phyloP scores from a whole-genome alignment of 1,140 invertebrate genomes.

The Neotoxoptera formosana region DNA sequence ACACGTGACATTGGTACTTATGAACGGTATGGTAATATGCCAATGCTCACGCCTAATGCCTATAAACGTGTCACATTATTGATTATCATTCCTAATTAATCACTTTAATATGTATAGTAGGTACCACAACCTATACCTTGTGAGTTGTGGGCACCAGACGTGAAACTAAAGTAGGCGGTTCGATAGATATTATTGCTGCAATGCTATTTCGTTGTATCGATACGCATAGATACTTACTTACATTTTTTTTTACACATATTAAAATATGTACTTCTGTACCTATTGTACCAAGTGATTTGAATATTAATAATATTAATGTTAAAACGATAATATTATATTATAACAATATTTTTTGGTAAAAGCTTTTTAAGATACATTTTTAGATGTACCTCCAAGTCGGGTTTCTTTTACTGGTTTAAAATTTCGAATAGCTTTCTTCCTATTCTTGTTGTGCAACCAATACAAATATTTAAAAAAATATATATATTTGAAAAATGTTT shows the following conservation, averaged over 20 bases:
- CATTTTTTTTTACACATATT: too few relatives aligned
- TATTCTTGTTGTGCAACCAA: background rate
- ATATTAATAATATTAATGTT: too few relatives aligned
- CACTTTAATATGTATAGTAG: background rate
- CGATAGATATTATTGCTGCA: background rate
- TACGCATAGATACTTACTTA: background rate
- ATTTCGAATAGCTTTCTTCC: background rate
- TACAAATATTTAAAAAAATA: background rate
- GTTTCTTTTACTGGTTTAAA: background rate
- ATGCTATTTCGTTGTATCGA: background rate
- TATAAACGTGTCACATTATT: background rate
- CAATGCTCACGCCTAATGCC: background rate
- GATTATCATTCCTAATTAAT: background rate
- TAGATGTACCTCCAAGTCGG: too few relatives aligned
- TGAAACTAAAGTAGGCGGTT: background rate
- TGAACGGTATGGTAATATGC: background rate
- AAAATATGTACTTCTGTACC: too few relatives aligned
- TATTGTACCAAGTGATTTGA: too few relatives aligned
- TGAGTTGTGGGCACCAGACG: background rate
- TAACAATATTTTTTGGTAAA: too few relatives aligned
- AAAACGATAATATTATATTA: too few relatives aligned
- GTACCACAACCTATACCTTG: background rate
- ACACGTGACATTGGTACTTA: background rate
- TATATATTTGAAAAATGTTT: background rate
- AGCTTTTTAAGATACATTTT: too few relatives aligned